Percentiles rank a stretch among this genome's conserved stretches.
Evolutionary conservation across 2,888 invertebrate species (phyloP).

Genomic region (Caenorhabditis sp.): DNA sequence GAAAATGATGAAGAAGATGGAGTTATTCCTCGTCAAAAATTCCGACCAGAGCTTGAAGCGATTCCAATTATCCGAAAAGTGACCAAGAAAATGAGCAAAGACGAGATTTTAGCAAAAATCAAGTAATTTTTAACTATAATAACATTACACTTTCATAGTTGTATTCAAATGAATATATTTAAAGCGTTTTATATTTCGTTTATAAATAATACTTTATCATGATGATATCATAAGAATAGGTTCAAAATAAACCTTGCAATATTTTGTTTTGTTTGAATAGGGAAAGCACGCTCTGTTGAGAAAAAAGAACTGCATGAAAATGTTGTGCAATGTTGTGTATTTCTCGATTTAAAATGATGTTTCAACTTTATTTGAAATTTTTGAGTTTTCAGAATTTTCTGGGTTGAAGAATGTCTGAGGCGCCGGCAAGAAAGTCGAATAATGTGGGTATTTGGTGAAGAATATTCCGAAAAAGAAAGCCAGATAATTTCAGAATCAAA

Average conservation of each 20-base stretch:
- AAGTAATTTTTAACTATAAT: constrained; percentile 9
- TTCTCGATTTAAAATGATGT: not conserved
- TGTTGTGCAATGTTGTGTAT: constrained; percentile 36
- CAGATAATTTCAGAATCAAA: constrained; percentile 5
- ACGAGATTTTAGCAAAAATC: constrained; percentile 36
- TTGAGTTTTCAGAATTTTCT: constrained; percentile 26
- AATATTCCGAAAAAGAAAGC: not conserved
- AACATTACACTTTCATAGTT: not conserved
- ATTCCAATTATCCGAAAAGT: constrained; percentile 21
- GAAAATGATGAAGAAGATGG: constrained; percentile 16
- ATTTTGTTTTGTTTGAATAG: too few relatives aligned
- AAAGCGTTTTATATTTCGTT: too few relatives aligned
- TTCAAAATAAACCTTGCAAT: too few relatives aligned
- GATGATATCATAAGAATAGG: too few relatives aligned
- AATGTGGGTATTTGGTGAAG: not conserved
- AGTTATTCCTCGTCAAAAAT: not conserved
- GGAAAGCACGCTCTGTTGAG: constrained; percentile 24
- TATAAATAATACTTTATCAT: too few relatives aligned
- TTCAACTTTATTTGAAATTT: constrained; percentile 19
- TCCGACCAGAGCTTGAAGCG: constrained; percentile 32
- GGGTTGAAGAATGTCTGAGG: constrained; percentile 11
- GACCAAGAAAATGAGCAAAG: constrained; percentile 21
- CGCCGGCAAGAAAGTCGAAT: constrained; percentile 6
- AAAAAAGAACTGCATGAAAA: constrained; percentile 34
- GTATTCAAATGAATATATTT: not conserved